Base-by-base conservation (phyloP, 1,140 invertebrate species). In the Prorops nasuta region DNA sequence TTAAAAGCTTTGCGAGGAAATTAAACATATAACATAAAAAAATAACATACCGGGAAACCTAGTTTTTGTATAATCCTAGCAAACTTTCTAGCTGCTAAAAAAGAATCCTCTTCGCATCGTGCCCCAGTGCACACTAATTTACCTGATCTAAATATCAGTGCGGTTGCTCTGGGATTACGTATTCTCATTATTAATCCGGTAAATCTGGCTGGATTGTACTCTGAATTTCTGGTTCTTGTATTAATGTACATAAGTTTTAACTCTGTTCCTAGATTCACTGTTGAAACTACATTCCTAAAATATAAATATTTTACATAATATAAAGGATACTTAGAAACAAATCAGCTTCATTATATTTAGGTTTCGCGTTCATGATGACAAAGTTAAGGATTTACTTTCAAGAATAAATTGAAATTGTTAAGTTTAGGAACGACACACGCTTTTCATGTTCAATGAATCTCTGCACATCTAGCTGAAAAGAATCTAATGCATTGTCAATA, bases 51-150 rank as follows among this genome's bases (percentile, higher is more conserved):
- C n/a, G 87, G 82, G 81, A 98, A 99, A 42, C 94, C 94, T 12
- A 99, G 78, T 79, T 98, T 99, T 71, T 99, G 96, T 44, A 99
- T 90, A 68, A 99, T 99, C 70, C 96, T 83, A 10, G 96, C 94
- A 84, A 98, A 98, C 76, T 99, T 99, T 63, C 95, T 85, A 1
- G 94, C 90, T 10, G 96, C 97, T 53, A 98, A 79, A 68, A 92
- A 85, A 1, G 94, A 94, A 72, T 94, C 88, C 48, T 93, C 87
- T 79, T 99, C 97, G 78, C 92, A 96, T 80, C 94, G 95, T 0
- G 96, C 92, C 14, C 98, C 98, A 1, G 97, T 99, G 63, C 96
- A 98, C 0, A 99, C 96, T 76, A 99, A 90, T 83, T 99, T 99
- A 1, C 98, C 98, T 7, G 96, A 98, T 54, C 90, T 89, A 71